These are phyloP conservation scores for Pseudomugil gertrudae DNA, from an alignment of 2,797 vertebrate genomes.

Conservation along the genomic window DNA sequence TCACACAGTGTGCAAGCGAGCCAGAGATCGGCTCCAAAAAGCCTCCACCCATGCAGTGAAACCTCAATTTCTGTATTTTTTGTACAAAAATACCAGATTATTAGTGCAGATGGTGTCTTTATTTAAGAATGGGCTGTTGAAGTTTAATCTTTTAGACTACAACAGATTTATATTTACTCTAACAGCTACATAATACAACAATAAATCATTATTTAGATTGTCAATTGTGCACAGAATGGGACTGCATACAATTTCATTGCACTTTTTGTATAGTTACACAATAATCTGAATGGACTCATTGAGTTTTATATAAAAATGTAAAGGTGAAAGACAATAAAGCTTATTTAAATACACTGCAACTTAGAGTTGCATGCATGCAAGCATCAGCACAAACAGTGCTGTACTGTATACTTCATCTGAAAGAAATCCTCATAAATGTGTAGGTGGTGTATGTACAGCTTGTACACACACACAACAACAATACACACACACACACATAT, in stretches of 20 bases:
- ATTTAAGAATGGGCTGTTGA: neutral
- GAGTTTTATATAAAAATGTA: too few species aligned
- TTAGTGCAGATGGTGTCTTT: neutral
- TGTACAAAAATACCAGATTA: neutral
- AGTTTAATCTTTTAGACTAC: neutral
- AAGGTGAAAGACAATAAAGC: neutral
- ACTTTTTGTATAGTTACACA: neutral
- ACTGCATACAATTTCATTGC: too few species aligned
- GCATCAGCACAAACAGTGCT: too few species aligned
- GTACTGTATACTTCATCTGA: too few species aligned
- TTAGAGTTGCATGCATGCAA: neutral
- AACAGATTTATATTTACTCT: neutral
- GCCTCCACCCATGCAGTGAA: slow-evolving; percentile 40
- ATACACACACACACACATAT: too few species aligned
- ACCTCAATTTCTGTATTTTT: slow-evolving; percentile 13
- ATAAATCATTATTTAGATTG: neutral
- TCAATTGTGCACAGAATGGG: neutral
- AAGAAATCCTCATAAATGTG: too few species aligned
- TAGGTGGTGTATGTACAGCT: too few species aligned
- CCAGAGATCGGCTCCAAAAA: slow-evolving; percentile 51
- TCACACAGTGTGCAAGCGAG: slow-evolving; percentile 35
- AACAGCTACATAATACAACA: neutral
- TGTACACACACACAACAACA: too few species aligned
- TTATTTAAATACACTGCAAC: neutral
- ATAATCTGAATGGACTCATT: neutral